Evolutionary conservation across 2,113 vertebrate species (phyloP).

Genomic region (Tursiops truncatus): DNA sequence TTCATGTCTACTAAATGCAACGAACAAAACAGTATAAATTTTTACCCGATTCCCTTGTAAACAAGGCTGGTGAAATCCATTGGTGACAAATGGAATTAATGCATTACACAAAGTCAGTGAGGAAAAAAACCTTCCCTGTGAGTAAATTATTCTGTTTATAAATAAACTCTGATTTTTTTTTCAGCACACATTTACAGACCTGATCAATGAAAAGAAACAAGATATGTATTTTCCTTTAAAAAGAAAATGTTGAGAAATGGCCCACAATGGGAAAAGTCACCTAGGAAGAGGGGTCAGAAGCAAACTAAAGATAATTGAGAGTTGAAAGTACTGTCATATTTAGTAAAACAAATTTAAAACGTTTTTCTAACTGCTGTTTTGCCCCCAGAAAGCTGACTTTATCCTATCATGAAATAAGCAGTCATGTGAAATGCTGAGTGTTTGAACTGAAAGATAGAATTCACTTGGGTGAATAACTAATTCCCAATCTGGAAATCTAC

Average conservation of each 20-base stretch:
- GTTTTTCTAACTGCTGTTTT: neutral
- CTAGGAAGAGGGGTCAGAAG: neutral
- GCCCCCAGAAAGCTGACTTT: neutral
- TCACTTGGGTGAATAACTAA: neutral
- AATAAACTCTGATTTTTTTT: neutral
- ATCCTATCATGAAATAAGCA: neutral
- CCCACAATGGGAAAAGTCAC: neutral
- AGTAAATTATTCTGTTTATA: neutral
- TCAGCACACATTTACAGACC: neutral
- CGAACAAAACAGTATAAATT: neutral
- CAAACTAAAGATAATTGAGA: neutral
- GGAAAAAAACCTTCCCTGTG: neutral
- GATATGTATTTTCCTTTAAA: neutral
- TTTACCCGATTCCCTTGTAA: neutral
- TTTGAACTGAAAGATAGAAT: neutral
- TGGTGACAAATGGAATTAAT: neutral
- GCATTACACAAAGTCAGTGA: neutral
- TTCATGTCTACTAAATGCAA: neutral
- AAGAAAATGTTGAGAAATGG: neutral
- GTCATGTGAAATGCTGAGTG: conserved; percentile 10
- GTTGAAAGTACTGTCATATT: neutral
- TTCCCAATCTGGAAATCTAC: neutral
- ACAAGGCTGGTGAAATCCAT: neutral
- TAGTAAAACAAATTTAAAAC: neutral
- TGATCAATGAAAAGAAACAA: neutral